phyloP scores from a whole-genome alignment of 2,888 invertebrate species.

The Esperia sulphurella region DNA sequence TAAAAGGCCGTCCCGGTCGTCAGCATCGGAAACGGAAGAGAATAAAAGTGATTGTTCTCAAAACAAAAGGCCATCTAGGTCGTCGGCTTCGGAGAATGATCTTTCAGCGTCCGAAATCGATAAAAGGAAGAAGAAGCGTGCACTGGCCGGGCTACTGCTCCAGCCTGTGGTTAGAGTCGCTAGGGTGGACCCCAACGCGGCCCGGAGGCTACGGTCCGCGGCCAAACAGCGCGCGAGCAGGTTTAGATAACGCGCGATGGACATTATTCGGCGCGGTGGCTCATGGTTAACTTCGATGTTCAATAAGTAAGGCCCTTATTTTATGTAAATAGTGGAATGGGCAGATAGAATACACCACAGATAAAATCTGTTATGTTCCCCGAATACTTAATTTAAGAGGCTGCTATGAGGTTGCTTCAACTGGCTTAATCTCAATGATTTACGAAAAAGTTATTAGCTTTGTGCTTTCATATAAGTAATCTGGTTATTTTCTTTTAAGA shows the following conservation, averaged over 20 bases:
- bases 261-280: constrained; percentile 11
- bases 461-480: too few relatives aligned
- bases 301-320: not conserved
- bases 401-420: too few relatives aligned
- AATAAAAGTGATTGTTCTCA: not conserved
- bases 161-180: constrained; percentile 84
- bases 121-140: constrained; percentile 46
- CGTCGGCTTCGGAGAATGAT: constrained; percentile 28
- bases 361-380: too few relatives aligned
- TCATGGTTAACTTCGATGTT: constrained; percentile 7
- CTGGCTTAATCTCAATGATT: too few relatives aligned
- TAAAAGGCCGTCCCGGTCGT: constrained; percentile 30
- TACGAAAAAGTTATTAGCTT: too few relatives aligned
- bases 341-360: too few relatives aligned
- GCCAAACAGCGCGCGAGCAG: constrained; percentile 30
- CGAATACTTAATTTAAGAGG: too few relatives aligned
- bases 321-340: not conserved
- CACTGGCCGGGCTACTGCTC: constrained; percentile 54
- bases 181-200: constrained; percentile 73
- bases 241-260: constrained; percentile 43
- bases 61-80: constrained; percentile 24
- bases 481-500: too few relatives aligned
- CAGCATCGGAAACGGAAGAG: constrained; percentile 29
- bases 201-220: constrained; percentile 55
- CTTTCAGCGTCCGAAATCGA: constrained; percentile 40